Evolutionary conservation across 2,888 invertebrate species (phyloP).

Genomic region (Dryococelus australis): DNA sequence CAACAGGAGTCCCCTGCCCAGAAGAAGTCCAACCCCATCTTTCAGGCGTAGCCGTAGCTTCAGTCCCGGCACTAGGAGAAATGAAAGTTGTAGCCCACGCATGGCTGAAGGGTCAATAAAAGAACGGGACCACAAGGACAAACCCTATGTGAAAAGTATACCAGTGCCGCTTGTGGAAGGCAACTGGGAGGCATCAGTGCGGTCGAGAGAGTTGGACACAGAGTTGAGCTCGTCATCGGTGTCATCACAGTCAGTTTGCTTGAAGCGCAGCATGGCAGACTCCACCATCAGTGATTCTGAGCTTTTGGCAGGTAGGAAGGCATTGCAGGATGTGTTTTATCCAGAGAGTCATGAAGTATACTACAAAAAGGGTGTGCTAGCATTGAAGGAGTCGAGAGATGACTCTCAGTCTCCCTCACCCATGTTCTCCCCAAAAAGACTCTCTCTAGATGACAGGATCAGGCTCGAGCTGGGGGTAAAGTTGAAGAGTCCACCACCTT

Average conservation of each 20-base stretch:
- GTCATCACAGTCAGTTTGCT: conserved; percentile 56
- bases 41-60: conserved; percentile 11
- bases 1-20: conserved; percentile 30
- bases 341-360: conserved; percentile 12
- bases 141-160: conserved; percentile 28
- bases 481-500: conserved; percentile 53
- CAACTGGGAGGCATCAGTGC: conserved; percentile 25
- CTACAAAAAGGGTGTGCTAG: background rate
- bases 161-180: background rate
- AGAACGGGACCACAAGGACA: background rate
- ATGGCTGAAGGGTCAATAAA: background rate
- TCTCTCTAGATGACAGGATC: conserved; percentile 68
- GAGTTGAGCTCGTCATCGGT: conserved; percentile 37
- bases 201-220: conserved; percentile 31
- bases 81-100: conserved; percentile 31
- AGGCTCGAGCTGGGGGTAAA: conserved; percentile 66
- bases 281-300: conserved; percentile 64
- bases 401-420: conserved; percentile 32
- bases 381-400: conserved; percentile 21
- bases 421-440: conserved; percentile 62
- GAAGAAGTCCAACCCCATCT: conserved; percentile 19
- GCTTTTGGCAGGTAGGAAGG: conserved; percentile 49
- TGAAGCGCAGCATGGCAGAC: conserved; percentile 61
- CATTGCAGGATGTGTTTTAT: conserved; percentile 26
- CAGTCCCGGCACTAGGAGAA: background rate